A percentile compares a stretch with the other conserved stretches of the same genome.
phyloP scores from a whole-genome alignment of 2,888 invertebrate genomes.

The Vandiemenella viatica region DNA sequence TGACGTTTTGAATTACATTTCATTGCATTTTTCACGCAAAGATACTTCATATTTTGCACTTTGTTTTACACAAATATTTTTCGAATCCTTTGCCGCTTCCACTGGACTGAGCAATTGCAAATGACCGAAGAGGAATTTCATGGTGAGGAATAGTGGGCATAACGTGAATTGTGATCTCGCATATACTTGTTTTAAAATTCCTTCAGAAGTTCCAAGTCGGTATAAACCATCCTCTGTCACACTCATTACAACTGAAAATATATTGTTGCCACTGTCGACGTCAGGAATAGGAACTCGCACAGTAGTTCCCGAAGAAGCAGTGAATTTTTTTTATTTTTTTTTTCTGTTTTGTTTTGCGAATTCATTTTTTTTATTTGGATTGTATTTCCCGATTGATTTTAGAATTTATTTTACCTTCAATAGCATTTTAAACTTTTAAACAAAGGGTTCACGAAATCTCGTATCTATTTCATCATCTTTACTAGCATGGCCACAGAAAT shows the following conservation, averaged over 20 bases:
- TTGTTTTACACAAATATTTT: constrained; percentile 4
- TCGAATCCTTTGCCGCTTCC: constrained; percentile 6
- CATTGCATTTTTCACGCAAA: background rate
- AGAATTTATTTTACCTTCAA: background rate
- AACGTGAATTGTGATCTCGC: background rate
- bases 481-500: background rate
- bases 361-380: background rate
- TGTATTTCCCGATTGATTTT: background rate
- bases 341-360: background rate
- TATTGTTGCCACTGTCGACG: background rate
- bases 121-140: background rate
- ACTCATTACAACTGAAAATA: constrained; percentile 5
- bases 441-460: background rate
- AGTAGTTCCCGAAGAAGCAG: constrained; percentile 2
- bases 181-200: too few species aligned
- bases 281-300: constrained; percentile 1
- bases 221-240: constrained; percentile 7
- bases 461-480: background rate
- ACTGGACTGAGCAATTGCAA: constrained; percentile 3
- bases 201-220: constrained; percentile 5
- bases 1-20: background rate
- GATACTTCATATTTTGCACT: constrained; percentile 4
- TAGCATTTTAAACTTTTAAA: background rate
- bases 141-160: background rate
- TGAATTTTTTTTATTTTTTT: background rate